Evolutionary conservation across 2,888 invertebrate genomes (phyloP).

Genomic region (Drosophila pullipes): DNA sequence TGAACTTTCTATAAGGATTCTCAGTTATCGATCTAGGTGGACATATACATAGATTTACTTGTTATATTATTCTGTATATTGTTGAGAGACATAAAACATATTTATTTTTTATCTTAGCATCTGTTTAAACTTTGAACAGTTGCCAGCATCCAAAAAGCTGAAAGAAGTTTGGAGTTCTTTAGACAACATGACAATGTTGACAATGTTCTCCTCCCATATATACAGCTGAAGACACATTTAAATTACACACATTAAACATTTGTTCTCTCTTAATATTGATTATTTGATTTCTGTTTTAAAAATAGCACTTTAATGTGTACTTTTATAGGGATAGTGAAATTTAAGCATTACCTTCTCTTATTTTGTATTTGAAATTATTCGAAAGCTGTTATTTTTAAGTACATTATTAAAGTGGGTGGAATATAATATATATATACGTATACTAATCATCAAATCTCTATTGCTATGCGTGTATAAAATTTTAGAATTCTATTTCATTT

Average conservation of each 20-base stretch:
- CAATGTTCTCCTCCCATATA: background rate
- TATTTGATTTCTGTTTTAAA: background rate
- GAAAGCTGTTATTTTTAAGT: background rate
- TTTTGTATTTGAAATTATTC: background rate
- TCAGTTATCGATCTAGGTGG: background rate
- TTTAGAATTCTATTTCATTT: background rate
- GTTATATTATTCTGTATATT: background rate
- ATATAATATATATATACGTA: background rate
- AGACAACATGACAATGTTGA: background rate
- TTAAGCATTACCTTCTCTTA: background rate
- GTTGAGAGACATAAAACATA: background rate
- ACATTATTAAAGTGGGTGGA: background rate
- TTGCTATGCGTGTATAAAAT: background rate
- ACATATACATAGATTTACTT: background rate
- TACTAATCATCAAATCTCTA: background rate
- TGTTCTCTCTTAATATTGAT: background rate
- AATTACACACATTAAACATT: background rate
- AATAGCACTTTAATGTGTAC: background rate
- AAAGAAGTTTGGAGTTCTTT: background rate
- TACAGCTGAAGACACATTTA: background rate
- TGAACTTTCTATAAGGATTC: constrained; percentile 7
- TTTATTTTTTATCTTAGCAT: constrained; percentile 28
- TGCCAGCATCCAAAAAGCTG: constrained; percentile 25
- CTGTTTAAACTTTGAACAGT: constrained; percentile 61
- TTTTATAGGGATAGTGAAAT: background rate